Evolutionary conservation across 2,888 invertebrate species (phyloP).

Genomic region (Apotomis capreana): DNA sequence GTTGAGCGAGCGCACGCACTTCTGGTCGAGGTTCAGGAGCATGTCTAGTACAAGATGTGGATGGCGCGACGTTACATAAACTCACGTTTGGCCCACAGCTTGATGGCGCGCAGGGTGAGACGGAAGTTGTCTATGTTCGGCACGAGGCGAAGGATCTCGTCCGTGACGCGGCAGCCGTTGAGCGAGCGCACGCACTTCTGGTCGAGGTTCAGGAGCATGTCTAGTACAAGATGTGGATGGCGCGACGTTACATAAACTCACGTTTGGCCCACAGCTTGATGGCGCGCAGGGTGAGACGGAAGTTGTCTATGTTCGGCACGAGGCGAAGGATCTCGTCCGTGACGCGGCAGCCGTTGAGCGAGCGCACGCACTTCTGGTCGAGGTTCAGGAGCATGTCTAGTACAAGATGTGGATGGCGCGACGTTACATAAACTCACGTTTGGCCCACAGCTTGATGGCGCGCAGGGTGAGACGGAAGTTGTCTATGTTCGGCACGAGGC

Average conservation of each 20-base stretch:
- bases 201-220: slow-evolving; percentile 89
- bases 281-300: no score
- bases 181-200: slow-evolving; percentile 60
- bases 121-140: slow-evolving; percentile 86
- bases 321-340: slow-evolving; percentile 95
- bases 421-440: slow-evolving; percentile 86
- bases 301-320: slow-evolving; percentile 74
- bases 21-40: no score
- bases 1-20: no score
- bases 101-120: slow-evolving; percentile 95
- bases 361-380: slow-evolving; percentile 90
- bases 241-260: no score
- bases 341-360: slow-evolving; percentile 94
- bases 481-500: slow-evolving; percentile 96
- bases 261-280: no score
- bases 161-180: slow-evolving; percentile 99
- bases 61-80: slow-evolving; percentile 45
- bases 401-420: slow-evolving; percentile 69
- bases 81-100: slow-evolving; percentile 99
- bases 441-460: slow-evolving; percentile 99
- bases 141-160: slow-evolving; percentile 87
- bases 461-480: slow-evolving; percentile 96
- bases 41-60: no score
- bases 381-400: background rate
- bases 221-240: slow-evolving; percentile 73